Conservation (phyloP, 2,888 invertebrate species). For the Acanthoscelides obtectus region DNA sequence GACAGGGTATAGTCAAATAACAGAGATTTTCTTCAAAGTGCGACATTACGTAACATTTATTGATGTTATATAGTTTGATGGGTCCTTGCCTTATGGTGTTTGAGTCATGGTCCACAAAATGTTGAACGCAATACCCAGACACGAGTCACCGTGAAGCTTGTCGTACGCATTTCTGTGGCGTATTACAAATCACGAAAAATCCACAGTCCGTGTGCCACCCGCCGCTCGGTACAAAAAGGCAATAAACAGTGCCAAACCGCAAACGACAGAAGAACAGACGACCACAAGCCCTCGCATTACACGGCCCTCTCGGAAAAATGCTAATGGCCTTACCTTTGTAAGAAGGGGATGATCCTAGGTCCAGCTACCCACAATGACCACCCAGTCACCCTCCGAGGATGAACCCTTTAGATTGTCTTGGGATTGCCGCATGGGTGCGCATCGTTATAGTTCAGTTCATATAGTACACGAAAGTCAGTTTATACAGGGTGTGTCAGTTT, state of each 20-base stretch:
- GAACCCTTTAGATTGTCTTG: neutral
- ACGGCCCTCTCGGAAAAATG: conserved; percentile 22
- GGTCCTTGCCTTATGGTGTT: no score
- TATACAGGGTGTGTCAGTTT: no score
- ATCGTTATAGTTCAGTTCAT: neutral
- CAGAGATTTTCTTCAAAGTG: no score
- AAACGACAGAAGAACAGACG: conserved; percentile 1
- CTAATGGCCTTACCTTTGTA: conserved; percentile 26
- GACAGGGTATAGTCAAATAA: no score
- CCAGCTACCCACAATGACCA: conserved; percentile 4
- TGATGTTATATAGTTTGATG: no score
- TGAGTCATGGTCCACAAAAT: no score
- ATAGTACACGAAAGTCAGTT: no score
- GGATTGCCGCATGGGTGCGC: neutral
- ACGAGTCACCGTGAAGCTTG: neutral
- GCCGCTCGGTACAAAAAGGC: neutral
- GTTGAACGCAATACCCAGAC: no score
- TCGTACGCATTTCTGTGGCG: neutral
- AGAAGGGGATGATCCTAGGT: conserved; percentile 25
- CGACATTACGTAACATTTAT: no score
- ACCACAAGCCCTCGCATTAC: conserved; percentile 15
- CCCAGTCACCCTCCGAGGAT: neutral
- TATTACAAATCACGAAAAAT: neutral
- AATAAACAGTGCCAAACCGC: neutral
- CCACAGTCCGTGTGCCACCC: neutral